Evolutionary conservation across 2,113 vertebrate genomes (phyloP).

Genomic region (Tragulus kanchil): DNA sequence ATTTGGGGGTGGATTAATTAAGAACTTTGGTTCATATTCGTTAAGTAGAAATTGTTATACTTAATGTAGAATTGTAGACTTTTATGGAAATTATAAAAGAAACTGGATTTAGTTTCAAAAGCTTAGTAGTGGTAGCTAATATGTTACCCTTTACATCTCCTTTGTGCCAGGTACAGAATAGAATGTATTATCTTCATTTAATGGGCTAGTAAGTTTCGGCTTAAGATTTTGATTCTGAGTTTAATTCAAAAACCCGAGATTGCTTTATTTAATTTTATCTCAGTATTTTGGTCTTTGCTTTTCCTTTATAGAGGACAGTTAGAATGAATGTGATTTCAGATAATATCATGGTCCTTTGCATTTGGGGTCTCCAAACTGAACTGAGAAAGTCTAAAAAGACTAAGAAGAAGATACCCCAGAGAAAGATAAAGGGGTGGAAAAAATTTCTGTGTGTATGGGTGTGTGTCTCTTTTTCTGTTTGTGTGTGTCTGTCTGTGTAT

Average conservation of each 20-base stretch:
- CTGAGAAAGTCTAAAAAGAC: not conserved
- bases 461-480: not conserved
- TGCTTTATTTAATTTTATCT: slow-evolving; percentile 34
- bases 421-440: not conserved
- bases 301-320: not conserved
- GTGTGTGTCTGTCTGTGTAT: not conserved
- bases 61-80: not conserved
- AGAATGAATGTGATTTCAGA: not conserved
- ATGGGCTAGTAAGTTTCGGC: not conserved
- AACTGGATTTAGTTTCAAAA: not conserved
- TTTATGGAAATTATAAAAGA: not conserved
- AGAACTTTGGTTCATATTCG: not conserved
- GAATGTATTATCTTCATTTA: slow-evolving; percentile 46
- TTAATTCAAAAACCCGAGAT: not conserved
- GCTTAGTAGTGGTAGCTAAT: slow-evolving; percentile 39
- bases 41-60: slow-evolving; percentile 4
- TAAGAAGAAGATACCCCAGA: not conserved
- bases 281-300: not conserved
- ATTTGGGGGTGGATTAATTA: not conserved
- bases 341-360: not conserved
- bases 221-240: slow-evolving; percentile 53
- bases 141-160: slow-evolving; percentile 5
- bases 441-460: not conserved
- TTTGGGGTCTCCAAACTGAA: not conserved
- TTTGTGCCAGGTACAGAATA: not conserved